Evolutionary conservation across 2,113 vertebrate species (phyloP), one percentile per base, ranked within the genome.

Genomic region (Menura novaehollandiae): DNA sequence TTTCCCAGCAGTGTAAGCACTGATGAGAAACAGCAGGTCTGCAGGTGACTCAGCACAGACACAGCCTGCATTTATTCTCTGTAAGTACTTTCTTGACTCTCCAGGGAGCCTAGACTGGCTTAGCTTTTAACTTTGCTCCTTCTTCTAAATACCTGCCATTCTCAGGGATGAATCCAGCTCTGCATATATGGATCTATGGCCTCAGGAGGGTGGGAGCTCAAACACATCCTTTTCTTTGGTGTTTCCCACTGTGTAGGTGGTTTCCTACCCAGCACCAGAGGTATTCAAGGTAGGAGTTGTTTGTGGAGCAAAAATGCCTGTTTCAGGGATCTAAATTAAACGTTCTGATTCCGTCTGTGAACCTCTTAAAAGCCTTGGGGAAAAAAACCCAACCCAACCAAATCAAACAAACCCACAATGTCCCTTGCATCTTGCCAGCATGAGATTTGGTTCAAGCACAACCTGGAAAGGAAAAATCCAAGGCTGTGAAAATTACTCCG

Each of bases 391-490:
- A 64, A 33, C 53, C 17, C 27, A 60, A 32, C 1, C 1, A 5
- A 53, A 72, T 12, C 21, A 19, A 27, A 18, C 27, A 68, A 47
- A 32, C 4, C 21, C 63, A 62, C 41, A 80, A 26, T 13, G 22
- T 12, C 35, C 15, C 12, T 67, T 77, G 20, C 18, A 26, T 66
- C 37, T 87, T 74, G 20, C 24, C 30, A 59, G n/a, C 9, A 7
- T 53, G 44, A 60, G 32, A 75, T 82, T 33, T 56, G 47, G 30
- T 62, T 58, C 33, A 73, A 76, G 55, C 15, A 33, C 13, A 82
- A 64, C 22, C 43, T 63, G 52, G 66, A 85, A 72, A 27, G 74
- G 41, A 85, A 91, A 96, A 94, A 88, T 91, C 68, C 93, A 96
- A 95, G 49, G 15, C 88, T 74, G 62, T 64, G 69, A 89, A 92